Percentiles rank a stretch among this genome's conserved stretches.
Conservation (phyloP, 53 echinoderm and acorn worm genomes). For the Echinarachnius parma region DNA sequence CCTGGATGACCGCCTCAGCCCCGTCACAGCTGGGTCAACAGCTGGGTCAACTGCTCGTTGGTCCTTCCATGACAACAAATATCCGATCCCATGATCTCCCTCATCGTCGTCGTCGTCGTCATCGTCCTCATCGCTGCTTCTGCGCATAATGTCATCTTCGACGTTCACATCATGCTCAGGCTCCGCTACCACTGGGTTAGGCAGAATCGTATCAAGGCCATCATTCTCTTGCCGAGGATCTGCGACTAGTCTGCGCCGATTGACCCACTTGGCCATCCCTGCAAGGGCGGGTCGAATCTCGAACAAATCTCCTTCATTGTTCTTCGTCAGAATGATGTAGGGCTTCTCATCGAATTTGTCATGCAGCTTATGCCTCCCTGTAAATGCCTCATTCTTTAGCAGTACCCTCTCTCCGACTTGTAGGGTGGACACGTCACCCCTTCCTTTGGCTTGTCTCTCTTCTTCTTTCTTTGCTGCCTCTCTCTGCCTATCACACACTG, state of each 20-base stretch:
- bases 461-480: slow-evolving; percentile 1
- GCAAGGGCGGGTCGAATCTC: slow-evolving; percentile 7
- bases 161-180: not conserved
- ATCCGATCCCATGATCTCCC: no score
- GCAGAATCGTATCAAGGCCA: not conserved
- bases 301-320: not conserved
- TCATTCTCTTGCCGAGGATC: slow-evolving; percentile 12
- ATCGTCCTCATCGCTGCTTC: no score
- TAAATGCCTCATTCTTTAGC: not conserved
- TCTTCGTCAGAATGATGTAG: not conserved
- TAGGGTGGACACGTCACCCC: no score
- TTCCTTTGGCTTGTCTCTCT: slow-evolving; percentile 14
- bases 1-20: no score
- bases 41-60: no score
- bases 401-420: slow-evolving; percentile 20
- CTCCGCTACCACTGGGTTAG: not conserved
- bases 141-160: not conserved
- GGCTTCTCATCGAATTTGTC: slow-evolving; percentile 3
- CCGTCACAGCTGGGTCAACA: no score
- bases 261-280: not conserved
- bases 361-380: slow-evolving; percentile 21
- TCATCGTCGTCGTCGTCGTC: not conserved
- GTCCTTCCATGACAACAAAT: no score
- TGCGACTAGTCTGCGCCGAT: not conserved
- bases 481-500: not conserved